Base-by-base conservation (phyloP, 2,888 invertebrate genomes). In the Cheilosia vulpina region DNA sequence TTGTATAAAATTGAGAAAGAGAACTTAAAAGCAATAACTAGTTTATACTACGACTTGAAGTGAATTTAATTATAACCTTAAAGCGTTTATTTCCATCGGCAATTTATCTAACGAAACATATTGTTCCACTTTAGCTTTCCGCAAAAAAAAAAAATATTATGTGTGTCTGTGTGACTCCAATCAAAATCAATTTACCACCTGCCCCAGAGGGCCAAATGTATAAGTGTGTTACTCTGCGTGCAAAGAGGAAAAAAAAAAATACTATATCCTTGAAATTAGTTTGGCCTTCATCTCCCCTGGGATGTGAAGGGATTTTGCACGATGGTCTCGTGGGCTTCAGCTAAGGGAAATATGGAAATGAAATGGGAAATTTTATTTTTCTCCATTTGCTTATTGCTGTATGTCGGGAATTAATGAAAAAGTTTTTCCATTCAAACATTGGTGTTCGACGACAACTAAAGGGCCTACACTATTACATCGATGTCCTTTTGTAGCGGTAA, bases 391-490 rank as follows among this genome's bases (percentile, higher is more conserved):
- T 38, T 31, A 41, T 43, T 38, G 38, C 38, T 52, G 47, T 68
- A 66, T 85, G 69, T 77, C 77, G 76, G 76, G 79, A 66, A 58
- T 79, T 72, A 76, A 72, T 76, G 75, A 21, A 78, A 63, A 75
- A 69, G 13, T 83, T 66, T 77, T 72, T 68, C 53, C 21, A 75
- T 76, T 50, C 62, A 6, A 76, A 65, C 34, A 45, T 50, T 75
- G n/a, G 4, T 27, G 31, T 17, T 60, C 21, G 60, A 38, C 21
- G 27, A 60, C 27, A 7, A 27, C 60, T 9, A 27, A 58, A 47
- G 52, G 60, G 80, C 65, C 80, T 60, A 41, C 11, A 21, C 52
- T 45, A 31, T 7, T 15, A 76, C 77, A 63, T 45, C 47, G 41
- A 69, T 55, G 65, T 65, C 31, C 45, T 24, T 66, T 82, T 65